Conservation (phyloP, 2,888 invertebrate genomes). For the Lithophane leautieri region DNA sequence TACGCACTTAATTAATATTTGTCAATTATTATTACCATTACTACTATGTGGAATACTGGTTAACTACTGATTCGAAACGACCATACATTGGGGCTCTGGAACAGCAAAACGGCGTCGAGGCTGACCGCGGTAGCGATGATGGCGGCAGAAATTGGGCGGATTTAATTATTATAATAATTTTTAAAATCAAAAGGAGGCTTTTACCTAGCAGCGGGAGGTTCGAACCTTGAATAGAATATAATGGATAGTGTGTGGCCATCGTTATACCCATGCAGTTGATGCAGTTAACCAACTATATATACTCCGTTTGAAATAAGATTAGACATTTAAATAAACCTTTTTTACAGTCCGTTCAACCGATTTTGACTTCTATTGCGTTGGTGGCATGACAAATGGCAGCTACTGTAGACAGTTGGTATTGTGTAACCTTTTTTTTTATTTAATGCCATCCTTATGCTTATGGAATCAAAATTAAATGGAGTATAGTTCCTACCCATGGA, state of each 20-base stretch:
- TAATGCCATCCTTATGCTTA: no score
- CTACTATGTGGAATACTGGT: neutral
- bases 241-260: neutral
- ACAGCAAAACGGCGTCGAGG: neutral
- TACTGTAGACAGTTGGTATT: no score
- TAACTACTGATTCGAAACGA: neutral
- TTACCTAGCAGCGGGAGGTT: neutral
- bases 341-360: no score
- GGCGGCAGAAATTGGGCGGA: no score
- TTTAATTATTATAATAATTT: neutral
- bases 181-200: no score
- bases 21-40: neutral
- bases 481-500: no score
- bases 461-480: no score
- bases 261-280: neutral
- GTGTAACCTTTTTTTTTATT: no score
- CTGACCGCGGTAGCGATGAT: neutral
- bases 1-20: neutral
- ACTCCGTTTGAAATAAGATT: no score
- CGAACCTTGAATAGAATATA: neutral
- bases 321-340: no score
- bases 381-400: no score
- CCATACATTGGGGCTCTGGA: neutral
- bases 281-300: neutral
- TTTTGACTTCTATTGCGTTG: no score